phyloP scores from a whole-genome alignment of 2,888 invertebrate species.

The Plemyria rubiginata region DNA sequence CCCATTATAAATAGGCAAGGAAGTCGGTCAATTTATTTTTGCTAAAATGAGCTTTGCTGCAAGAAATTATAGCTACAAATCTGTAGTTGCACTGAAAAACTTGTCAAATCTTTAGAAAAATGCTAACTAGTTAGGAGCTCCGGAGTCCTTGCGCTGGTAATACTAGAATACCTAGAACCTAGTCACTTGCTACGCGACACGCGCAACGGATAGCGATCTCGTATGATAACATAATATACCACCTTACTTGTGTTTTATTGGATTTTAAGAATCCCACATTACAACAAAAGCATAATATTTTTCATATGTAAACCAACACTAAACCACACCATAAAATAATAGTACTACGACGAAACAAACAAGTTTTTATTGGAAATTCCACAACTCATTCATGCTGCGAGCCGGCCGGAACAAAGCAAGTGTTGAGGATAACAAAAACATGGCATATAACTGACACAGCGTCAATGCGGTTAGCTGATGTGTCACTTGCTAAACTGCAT shows the following conservation, averaged over 20 bases:
- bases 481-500: neutral
- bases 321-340: neutral
- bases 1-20: neutral
- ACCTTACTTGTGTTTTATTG: too few relatives aligned
- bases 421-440: too few relatives aligned
- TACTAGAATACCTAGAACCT: too few relatives aligned
- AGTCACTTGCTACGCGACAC: too few relatives aligned
- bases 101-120: neutral
- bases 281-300: too few relatives aligned
- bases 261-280: too few relatives aligned
- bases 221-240: too few relatives aligned
- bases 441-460: too few relatives aligned
- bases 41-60: neutral
- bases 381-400: conserved; percentile 16
- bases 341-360: neutral
- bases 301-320: neutral
- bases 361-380: conserved; percentile 16
- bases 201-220: too few relatives aligned
- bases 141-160: too few relatives aligned
- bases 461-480: conserved; percentile 24
- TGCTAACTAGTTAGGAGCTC: neutral
- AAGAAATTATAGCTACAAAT: neutral
- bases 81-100: neutral
- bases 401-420: conserved; percentile 13
- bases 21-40: neutral